Evolutionary conservation across 2,113 vertebrate genomes (phyloP).

Genomic region (Corvus cornix): DNA sequence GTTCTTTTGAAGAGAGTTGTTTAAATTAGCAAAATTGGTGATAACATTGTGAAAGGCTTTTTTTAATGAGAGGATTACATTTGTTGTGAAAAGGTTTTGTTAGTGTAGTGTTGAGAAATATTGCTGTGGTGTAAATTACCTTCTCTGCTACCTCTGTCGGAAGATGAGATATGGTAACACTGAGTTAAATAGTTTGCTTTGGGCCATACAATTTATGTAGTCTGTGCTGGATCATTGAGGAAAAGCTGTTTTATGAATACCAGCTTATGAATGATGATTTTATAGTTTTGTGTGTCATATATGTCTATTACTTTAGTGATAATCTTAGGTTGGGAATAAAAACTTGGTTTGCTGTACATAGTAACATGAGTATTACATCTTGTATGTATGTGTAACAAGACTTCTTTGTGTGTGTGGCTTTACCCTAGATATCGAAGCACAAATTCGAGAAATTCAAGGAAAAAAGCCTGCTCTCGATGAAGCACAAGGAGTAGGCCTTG

Average conservation of each 20-base stretch:
- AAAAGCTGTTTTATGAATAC: neutral
- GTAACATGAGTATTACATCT: neutral
- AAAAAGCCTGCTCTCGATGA: conserved; percentile 93
- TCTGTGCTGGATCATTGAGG: neutral
- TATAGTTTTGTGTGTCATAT: neutral
- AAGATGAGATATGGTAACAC: neutral
- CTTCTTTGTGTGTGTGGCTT: neutral
- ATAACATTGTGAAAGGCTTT: neutral
- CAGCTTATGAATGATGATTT: neutral
- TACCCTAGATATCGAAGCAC: conserved; percentile 93
- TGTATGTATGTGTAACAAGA: neutral
- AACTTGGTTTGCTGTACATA: neutral
- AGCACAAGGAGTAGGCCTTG: conserved; percentile 93
- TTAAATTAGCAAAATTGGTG: neutral
- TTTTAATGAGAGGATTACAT: neutral
- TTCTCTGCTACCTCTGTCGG: neutral
- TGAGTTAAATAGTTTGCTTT: neutral
- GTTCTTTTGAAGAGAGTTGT: neutral
- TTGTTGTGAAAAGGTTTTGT: neutral
- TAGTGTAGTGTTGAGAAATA: neutral
- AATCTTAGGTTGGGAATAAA: neutral
- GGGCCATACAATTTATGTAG: neutral
- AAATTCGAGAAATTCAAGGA: conserved; percentile 97
- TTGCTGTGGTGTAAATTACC: neutral
- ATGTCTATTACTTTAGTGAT: neutral